Percentiles rank a stretch among this genome's conserved stretches.
Conservation (phyloP, 2,113 vertebrate genomes). For the Stigmatopora argus region DNA sequence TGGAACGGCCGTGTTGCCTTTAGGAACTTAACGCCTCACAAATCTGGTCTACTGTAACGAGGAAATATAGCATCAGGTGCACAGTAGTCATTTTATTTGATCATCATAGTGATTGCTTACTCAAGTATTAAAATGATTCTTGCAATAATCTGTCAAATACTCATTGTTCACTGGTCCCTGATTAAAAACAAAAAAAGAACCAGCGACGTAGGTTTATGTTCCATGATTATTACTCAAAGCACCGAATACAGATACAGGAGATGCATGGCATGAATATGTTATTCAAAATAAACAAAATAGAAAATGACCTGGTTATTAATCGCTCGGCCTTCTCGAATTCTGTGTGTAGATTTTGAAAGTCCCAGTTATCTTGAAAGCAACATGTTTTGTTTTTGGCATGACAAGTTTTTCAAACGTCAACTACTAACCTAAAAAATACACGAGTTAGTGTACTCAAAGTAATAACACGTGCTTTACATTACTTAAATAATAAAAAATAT, state of each 20-base stretch:
- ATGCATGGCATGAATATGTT: background rate
- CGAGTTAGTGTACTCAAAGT: too few relatives aligned
- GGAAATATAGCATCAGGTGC: background rate
- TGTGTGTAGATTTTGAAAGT: background rate
- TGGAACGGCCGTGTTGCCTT: constrained; percentile 51
- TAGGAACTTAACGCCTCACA: constrained; percentile 1
- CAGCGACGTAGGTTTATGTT: background rate
- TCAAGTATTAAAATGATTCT: background rate
- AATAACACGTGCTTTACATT: too few relatives aligned
- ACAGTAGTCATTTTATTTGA: background rate
- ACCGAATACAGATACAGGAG: background rate
- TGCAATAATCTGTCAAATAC: too few relatives aligned
- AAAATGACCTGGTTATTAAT: background rate
- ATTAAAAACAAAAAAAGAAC: background rate
- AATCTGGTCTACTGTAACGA: background rate
- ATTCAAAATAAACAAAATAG: background rate
- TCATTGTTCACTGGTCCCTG: too few relatives aligned
- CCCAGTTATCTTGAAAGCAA: background rate
- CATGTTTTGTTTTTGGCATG: background rate
- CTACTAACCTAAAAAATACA: background rate
- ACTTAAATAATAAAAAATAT: too few relatives aligned
- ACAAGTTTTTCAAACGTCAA: background rate
- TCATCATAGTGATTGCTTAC: background rate
- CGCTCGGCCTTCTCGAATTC: background rate
- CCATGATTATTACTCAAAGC: background rate